phyloP scores from a whole-genome alignment of 2,888 invertebrate species.

The Cerastis leucographa region DNA sequence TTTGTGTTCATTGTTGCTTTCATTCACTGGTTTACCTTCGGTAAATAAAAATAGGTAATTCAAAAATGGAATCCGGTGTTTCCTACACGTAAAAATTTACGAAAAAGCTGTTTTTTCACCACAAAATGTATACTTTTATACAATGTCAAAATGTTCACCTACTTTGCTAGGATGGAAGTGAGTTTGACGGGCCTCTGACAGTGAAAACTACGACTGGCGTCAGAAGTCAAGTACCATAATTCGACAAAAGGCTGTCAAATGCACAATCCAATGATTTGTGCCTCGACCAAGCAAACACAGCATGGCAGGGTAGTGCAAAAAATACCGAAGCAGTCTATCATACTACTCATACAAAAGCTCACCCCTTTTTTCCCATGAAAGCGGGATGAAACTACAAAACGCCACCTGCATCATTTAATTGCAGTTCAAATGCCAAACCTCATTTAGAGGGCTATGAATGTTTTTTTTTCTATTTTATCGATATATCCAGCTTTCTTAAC shows the following conservation, averaged over 20 bases:
- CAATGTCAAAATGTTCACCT: neutral
- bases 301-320: neutral
- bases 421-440: neutral
- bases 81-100: too few species aligned
- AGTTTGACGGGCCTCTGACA: neutral
- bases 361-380: neutral
- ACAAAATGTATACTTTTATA: too few species aligned
- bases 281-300: neutral
- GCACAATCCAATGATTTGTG: slow-evolving; percentile 38
- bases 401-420: neutral
- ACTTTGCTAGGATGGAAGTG: neutral
- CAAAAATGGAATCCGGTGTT: too few species aligned
- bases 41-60: too few species aligned
- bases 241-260: slow-evolving; percentile 14
- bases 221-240: slow-evolving; percentile 8
- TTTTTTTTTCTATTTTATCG: neutral
- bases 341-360: neutral
- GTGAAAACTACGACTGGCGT: neutral
- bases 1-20: neutral
- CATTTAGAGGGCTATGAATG: neutral
- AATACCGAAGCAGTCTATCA: neutral
- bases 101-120: too few species aligned
- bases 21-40: neutral
- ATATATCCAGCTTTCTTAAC: neutral
- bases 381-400: neutral